Evolutionary conservation across 2,797 vertebrate species (phyloP), one percentile per base, ranked within the genome.

Genomic region (Florisuga fusca): DNA sequence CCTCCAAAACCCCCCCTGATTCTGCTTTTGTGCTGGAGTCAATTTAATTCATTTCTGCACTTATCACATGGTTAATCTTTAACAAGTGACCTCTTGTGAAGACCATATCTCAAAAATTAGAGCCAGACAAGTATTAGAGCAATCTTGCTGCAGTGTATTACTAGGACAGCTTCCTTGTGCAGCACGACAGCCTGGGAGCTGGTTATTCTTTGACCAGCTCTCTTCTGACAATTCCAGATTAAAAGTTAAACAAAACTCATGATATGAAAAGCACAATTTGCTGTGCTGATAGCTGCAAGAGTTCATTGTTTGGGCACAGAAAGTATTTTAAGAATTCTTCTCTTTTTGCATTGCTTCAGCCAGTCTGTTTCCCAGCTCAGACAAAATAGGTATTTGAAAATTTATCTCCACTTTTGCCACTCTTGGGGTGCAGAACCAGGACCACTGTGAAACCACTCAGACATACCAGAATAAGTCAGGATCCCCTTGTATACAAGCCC

Each of bases 51-150:
- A 57, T 62, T 76, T 63, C 21, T 45, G 33, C 22, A 7, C 12
- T 54, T 73, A 87, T 53, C 84, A 50, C 34, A 17, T 1, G 10
- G 86, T 88, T 94, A 94, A 96, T 94, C 58, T 80, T 93, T 93
- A 95, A 90, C 93, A 36, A 83, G 72, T 33, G 80, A 82, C 87
- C 63, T 69, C 23, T 51, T 76, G 33, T 71, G 76, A 61, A 87
- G 84, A 4, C 67, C 13, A 0, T 61, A 61, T 55, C 80, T 38
- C 59, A 82, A 73, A 50, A 26, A 63, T 5, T 38, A 53, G 80
- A 33, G 59, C 29, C 63, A 80, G 46, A 46, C 46, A 46, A 21
- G 38, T 14, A 41, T 41, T 41, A 41, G 79, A 33, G 55, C 29
- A 71, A 77, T 57, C 71, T 83, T 77, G 67, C 61, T 66, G 76